Evolutionary conservation across 2,888 invertebrate species (phyloP).

Genomic region (Oligia fasciuncula): DNA sequence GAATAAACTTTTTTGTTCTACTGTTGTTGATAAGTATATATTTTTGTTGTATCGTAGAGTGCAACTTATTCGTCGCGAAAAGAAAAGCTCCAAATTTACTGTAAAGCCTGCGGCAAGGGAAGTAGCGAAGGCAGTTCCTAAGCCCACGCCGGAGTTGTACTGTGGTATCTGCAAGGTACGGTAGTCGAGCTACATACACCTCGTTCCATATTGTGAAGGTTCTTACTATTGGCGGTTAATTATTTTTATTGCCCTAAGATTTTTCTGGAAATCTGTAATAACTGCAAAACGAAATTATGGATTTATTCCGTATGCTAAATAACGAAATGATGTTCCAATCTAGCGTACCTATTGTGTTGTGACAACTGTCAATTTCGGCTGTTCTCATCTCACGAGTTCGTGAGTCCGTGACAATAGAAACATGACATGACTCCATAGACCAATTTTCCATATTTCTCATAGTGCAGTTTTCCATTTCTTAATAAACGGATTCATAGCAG

Average conservation of each 20-base stretch:
- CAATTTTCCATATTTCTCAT: background rate
- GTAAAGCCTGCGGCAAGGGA: conserved; percentile 47
- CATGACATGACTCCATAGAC: background rate
- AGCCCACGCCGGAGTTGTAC: conserved; percentile 74
- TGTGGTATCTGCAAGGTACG: conserved; percentile 84
- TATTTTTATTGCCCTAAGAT: background rate
- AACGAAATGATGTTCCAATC: background rate
- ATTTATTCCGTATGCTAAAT: background rate
- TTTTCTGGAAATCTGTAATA: background rate
- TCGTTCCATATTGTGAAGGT: background rate
- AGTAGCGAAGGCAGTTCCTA: conserved; percentile 47
- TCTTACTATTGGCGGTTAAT: background rate
- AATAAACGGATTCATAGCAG: background rate
- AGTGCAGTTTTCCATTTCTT: background rate
- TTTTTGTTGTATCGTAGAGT: conserved; percentile 66
- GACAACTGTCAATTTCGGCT: background rate
- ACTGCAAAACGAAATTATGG: background rate
- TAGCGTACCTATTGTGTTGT: background rate
- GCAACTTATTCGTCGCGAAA: conserved; percentile 83
- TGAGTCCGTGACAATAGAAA: background rate
- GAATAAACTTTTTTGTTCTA: background rate
- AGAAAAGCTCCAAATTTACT: conserved; percentile 67
- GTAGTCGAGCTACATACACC: background rate
- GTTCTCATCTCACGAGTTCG: background rate
- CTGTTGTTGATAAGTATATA: background rate